phyloP scores from a whole-genome alignment of 2,888 invertebrate species.

The Boloria selene region DNA sequence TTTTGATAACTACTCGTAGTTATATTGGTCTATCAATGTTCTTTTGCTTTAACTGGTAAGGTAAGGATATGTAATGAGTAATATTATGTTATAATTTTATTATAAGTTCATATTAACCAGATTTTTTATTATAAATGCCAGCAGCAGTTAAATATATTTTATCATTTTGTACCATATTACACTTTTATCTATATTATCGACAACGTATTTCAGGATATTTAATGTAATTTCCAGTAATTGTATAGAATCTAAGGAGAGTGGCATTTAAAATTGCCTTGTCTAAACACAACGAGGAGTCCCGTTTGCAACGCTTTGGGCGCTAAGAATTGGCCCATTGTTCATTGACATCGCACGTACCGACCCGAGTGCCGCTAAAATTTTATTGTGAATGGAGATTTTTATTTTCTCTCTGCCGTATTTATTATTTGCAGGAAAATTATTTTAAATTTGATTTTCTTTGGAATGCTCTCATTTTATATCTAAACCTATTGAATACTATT shows the following conservation, averaged over 20 bases:
- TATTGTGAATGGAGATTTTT: constrained; percentile 32
- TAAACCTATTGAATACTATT: too few species aligned
- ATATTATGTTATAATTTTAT: too few species aligned
- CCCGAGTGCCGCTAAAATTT: constrained; percentile 32
- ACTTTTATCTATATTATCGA: constrained; percentile 2
- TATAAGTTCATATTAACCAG: too few species aligned
- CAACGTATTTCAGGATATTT: constrained; percentile 1
- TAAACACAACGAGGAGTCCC: constrained; percentile 49
- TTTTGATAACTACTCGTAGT: not conserved
- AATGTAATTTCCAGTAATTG: constrained; percentile 42
- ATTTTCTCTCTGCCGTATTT: constrained; percentile 12
- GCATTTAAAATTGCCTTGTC: constrained; percentile 62
- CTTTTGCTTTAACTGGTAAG: too few species aligned
- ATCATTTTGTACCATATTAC: not conserved
- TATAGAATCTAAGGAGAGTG: constrained; percentile 55
- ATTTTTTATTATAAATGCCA: too few species aligned
- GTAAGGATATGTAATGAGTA: too few species aligned
- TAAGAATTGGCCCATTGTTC: constrained; percentile 38
- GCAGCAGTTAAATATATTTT: too few species aligned
- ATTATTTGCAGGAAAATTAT: not conserved
- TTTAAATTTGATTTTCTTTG: not conserved
- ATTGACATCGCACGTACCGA: constrained; percentile 30
- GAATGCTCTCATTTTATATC: not conserved
- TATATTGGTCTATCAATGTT: too few species aligned
- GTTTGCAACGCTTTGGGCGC: constrained; percentile 35